Base-by-base conservation (phyloP, 2,797 vertebrate species). In the Parauchenoglanis ngamensis region DNA sequence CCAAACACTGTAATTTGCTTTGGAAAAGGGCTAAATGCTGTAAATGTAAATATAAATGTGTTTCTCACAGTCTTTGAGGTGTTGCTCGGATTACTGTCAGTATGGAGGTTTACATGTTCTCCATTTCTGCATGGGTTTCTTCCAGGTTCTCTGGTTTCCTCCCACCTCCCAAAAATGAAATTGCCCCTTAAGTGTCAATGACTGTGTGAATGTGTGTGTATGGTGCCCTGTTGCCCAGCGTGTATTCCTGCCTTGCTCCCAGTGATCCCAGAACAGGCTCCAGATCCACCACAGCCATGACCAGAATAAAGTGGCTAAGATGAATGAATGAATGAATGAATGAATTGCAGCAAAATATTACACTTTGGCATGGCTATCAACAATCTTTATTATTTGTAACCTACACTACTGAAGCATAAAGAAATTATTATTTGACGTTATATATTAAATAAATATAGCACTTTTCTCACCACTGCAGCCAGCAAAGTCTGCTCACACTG, bases 191-290 rank as follows among this genome's bases (percentile, higher is more conserved):
- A 35, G 59, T 65, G 80, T n/a, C 35, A 63, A 46, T 46, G 79
- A 81, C 59, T 81, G 40, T 63, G 57, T 63, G 59, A 82, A 82
- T 59, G 31, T 52, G 70, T 70, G 72, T 76, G 49, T 57, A 23
- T 78, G 75, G 4, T 77, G 46, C 56, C 56, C 1, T 67, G 17
- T 67, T 56, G 49, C 35, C 57, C 4, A 40, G 40, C 40, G 3
- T 67, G n/a, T 83, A 67, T 67, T 83, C 61, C 63, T 31, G 61
- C 61, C 4, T 17, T 31, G 63, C n/a, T 11, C 31, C 17, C 17
- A 52, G 10, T 19, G 79, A 10, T 65, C 7, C 25, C 13, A 3
- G 61, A 17, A 63, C 35, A 68, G 46, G 11, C 28, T 83, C 17
- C n/a, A 67, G 61, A 35, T 68, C 8, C 31, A 65, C 5, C 19